Evolutionary conservation across 1,140 invertebrate species (phyloP), one percentile per base, ranked within the genome.

Genomic region (Bombus pyrosoma): DNA sequence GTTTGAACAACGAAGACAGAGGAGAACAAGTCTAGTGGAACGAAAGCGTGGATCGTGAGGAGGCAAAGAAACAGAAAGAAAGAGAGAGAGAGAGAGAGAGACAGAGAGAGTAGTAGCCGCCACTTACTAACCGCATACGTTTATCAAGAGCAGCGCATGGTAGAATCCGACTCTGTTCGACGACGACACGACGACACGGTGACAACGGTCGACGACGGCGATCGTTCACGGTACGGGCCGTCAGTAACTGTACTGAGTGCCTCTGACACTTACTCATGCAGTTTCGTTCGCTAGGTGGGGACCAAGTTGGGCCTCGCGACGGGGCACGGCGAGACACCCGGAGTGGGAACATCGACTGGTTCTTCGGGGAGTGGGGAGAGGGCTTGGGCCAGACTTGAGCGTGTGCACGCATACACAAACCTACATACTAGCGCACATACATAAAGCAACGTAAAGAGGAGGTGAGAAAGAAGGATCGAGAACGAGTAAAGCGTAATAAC

Each of bases 161-260:
- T 87, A 82, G 85, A 87, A 57, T 41, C 77, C 32, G 59, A 72
- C 43, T 81, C 64, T 62, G 68, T 62, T 79, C 73, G 68, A 22
- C 47, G 47, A 53, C 6, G 18, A 62, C 74, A 39, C 71, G 15
- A 77, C 59, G 74, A 83, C 77, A 69, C 71, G 73, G 68, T 41
- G 74, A 77, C 77, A 73, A 85, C 78, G n/a, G 47, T 43, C 81
- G 73, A 71, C 75, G 83, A 78, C 76, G 80, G 74, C 78, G 80
- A 90, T 90, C 87, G 90, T 91, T 90, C 87, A 91, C 87, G 85
- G 87, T 90, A 88, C 87, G 91, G 88, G 89, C 89, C 92, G 93
- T 92, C 93, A 90, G 92, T 95, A 95, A 95, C 94, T 94, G 94
- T 95, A 94, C 93, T 92, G 92, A 94, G 90, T 91, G 89, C 81